phyloP scores from a whole-genome alignment of 1,140 invertebrate genomes.

The Bombus confusus region DNA sequence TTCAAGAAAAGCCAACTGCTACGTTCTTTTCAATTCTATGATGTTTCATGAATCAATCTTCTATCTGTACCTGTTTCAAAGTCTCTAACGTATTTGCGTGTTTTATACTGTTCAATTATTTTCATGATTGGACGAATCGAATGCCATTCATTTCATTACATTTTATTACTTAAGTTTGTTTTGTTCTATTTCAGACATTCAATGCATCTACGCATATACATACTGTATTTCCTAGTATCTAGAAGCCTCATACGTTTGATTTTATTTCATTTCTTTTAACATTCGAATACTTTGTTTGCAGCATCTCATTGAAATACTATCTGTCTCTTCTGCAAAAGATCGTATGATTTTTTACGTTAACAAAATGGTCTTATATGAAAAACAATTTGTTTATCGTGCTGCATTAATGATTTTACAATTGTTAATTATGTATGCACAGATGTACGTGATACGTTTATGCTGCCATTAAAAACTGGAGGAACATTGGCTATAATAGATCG shows the following conservation, averaged over 20 bases:
- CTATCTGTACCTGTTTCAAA: conserved; percentile 21
- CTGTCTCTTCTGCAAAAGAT: neutral
- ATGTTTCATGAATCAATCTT: conserved; percentile 6
- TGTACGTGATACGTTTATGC: conserved; percentile 56
- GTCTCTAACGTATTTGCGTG: neutral
- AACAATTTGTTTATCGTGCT: conserved; percentile 46
- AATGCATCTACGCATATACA: neutral
- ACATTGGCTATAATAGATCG: neutral
- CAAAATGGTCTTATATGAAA: neutral
- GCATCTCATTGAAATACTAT: neutral
- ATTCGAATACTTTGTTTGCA: too few relatives aligned
- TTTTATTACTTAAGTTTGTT: neutral
- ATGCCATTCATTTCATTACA: neutral
- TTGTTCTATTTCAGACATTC: too few relatives aligned
- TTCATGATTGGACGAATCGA: neutral
- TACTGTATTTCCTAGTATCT: neutral
- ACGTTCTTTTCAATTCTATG: conserved; percentile 18
- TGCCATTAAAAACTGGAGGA: neutral
- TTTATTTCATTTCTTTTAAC: neutral
- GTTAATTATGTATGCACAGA: conserved; percentile 56
- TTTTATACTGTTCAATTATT: neutral
- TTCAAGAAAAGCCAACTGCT: conserved; percentile 1
- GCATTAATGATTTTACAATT: neutral
- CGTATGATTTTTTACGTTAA: neutral
- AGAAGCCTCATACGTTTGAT: neutral